These are phyloP conservation scores for Drosophila phalerata DNA, from an alignment of 2,888 invertebrate species.

Conservation along the genomic window DNA sequence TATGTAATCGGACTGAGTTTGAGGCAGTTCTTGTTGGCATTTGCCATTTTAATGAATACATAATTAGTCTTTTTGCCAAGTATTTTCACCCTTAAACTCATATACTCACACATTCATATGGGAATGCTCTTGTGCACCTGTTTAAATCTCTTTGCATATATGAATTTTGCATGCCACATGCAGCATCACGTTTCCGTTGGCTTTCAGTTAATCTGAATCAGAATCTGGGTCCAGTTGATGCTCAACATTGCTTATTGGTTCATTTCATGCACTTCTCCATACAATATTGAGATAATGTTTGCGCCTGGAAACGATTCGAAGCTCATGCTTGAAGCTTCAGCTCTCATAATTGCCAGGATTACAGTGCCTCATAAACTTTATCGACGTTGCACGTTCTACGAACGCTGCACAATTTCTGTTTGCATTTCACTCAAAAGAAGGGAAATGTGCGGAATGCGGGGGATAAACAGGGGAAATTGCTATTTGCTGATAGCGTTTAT, in stretches of 20 bases:
- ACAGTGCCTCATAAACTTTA: slow-evolving; percentile 64
- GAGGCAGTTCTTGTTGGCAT: slow-evolving; percentile 54
- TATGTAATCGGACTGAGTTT: not conserved
- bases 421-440: slow-evolving; percentile 56
- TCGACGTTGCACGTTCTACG: slow-evolving; percentile 29
- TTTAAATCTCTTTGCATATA: slow-evolving; percentile 61
- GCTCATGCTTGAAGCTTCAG: not conserved
- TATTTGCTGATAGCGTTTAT: slow-evolving; percentile 75
- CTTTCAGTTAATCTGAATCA: not conserved
- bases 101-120: slow-evolving; percentile 3
- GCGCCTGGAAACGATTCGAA: slow-evolving; percentile 24
- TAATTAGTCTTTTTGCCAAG: slow-evolving; percentile 79
- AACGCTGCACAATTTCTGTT: slow-evolving; percentile 52
- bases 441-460: not conserved
- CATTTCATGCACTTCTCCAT: slow-evolving; percentile 53
- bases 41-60: slow-evolving; percentile 81
- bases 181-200: slow-evolving; percentile 60
- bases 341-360: slow-evolving; percentile 74
- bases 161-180: slow-evolving; percentile 65
- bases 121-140: slow-evolving; percentile 61
- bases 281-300: slow-evolving; percentile 78
- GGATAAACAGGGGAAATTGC: slow-evolving; percentile 50
- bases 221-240: slow-evolving; percentile 47
- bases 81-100: slow-evolving; percentile 40
- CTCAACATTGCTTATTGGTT: slow-evolving; percentile 64